Evolutionary conservation across 2,113 vertebrate species (phyloP).

Genomic region (Tenrec ecaudatus): DNA sequence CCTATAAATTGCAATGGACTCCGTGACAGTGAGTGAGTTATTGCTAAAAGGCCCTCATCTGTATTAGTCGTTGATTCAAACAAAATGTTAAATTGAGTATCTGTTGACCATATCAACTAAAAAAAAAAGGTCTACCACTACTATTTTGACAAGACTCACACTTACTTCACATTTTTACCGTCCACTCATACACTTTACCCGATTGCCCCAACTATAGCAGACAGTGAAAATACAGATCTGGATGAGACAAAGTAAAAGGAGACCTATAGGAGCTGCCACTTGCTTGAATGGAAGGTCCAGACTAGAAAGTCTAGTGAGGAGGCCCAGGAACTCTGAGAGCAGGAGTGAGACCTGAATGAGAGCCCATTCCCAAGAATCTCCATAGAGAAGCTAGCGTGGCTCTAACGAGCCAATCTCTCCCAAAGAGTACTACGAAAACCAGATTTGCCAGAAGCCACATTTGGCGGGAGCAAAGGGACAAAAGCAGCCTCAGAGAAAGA

Average conservation of each 20-base stretch:
- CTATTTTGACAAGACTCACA: slow-evolving; percentile 12
- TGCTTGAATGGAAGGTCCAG: not conserved
- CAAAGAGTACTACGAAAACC: slow-evolving; percentile 50
- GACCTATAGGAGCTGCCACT: not conserved
- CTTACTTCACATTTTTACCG: not conserved
- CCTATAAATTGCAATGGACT: too few relatives aligned
- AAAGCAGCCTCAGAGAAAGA: not conserved
- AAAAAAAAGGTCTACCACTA: slow-evolving; percentile 37
- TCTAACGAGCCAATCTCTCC: slow-evolving; percentile 6
- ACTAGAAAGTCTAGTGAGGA: not conserved
- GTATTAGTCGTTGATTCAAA: slow-evolving; percentile 10
- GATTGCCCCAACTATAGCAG: slow-evolving; percentile 16
- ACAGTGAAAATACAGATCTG: slow-evolving; percentile 1
- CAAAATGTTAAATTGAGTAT: slow-evolving; percentile 53
- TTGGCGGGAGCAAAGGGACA: not conserved
- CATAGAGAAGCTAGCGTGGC: slow-evolving; percentile 15
- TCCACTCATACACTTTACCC: slow-evolving; percentile 4
- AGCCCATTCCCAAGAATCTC: not conserved
- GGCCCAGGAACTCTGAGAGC: not conserved
- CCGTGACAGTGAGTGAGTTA: not conserved
- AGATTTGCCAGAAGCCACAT: not conserved
- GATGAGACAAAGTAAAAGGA: slow-evolving; percentile 12
- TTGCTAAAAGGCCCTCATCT: slow-evolving; percentile 39
- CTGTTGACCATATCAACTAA: slow-evolving; percentile 42
- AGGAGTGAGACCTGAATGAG: not conserved